Evolutionary conservation across 2,888 invertebrate genomes (phyloP).

Genomic region (Galerucella nymphaeae): DNA sequence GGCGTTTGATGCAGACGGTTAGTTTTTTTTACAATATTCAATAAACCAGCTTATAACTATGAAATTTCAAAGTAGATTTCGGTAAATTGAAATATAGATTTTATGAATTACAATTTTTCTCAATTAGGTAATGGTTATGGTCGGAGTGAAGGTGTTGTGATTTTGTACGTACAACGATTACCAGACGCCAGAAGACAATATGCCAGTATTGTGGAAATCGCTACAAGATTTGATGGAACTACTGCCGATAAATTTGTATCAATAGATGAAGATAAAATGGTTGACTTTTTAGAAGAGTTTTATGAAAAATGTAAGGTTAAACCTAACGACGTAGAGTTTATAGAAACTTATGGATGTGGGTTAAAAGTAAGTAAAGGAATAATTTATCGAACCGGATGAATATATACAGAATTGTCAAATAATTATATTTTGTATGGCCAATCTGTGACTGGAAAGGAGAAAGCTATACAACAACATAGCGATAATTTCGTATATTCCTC

Average conservation of each 20-base stretch:
- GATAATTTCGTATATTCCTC: no score
- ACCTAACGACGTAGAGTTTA: constrained; percentile 60
- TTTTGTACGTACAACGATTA: constrained; percentile 78
- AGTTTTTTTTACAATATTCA: constrained; percentile 10
- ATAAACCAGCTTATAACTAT: no score
- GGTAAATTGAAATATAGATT: no score
- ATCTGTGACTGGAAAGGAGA: no score
- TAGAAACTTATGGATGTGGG: constrained; percentile 62
- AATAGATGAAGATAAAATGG: constrained; percentile 61
- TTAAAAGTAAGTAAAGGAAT: constrained; percentile 53
- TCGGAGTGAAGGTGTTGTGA: constrained; percentile 83
- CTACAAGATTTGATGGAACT: constrained; percentile 70
- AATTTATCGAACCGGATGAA: neutral
- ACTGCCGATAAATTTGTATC: constrained; percentile 62
- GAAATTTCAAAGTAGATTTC: no score
- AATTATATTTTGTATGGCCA: no score
- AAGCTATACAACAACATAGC: no score
- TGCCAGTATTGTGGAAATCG: constrained; percentile 69
- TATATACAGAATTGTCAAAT: no score
- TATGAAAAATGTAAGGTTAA: constrained; percentile 66
- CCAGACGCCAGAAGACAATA: constrained; percentile 68
- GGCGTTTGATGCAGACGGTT: constrained; percentile 74
- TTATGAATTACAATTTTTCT: neutral
- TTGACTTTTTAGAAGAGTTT: constrained; percentile 68
- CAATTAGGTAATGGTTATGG: constrained; percentile 80